phyloP scores from a whole-genome alignment of 2,888 invertebrate genomes.

The Agrochola circellaris region DNA sequence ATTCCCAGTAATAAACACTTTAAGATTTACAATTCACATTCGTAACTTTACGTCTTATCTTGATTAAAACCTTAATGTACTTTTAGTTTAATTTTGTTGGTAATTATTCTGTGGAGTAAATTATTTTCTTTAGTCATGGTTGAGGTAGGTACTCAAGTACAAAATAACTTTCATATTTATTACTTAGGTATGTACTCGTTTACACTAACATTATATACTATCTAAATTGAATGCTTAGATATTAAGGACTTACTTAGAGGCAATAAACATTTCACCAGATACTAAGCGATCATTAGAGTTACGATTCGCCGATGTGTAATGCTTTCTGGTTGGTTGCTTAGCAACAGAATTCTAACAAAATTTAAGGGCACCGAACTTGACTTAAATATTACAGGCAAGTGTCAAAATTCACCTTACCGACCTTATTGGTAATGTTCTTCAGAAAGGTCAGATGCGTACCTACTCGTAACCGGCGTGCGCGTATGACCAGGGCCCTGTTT shows the following conservation, averaged over 20 bases:
- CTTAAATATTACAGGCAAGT: background rate
- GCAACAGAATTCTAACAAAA: background rate
- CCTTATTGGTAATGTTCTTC: background rate
- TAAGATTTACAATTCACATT: slow-evolving; percentile 19
- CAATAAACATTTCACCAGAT: background rate
- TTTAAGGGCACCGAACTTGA: background rate
- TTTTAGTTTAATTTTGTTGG: slow-evolving; percentile 31
- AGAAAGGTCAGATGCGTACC: background rate
- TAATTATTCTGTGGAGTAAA: slow-evolving; percentile 35
- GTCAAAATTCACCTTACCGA: background rate
- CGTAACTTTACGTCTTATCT: slow-evolving; percentile 33
- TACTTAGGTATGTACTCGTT: background rate
- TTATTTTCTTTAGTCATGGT: slow-evolving; percentile 15
- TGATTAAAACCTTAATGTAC: slow-evolving; percentile 32
- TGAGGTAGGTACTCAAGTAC: background rate
- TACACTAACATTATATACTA: no score
- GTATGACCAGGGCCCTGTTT: no score
- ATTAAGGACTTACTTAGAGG: background rate
- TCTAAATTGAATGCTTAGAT: background rate
- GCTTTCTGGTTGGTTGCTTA: background rate
- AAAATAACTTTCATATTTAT: slow-evolving; percentile 13
- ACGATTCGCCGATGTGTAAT: background rate
- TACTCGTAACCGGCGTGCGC: background rate
- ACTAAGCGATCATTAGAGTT: background rate
- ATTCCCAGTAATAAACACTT: slow-evolving; percentile 45